Conservation (phyloP, 1,140 invertebrate genomes). For the Idris sp. region DNA sequence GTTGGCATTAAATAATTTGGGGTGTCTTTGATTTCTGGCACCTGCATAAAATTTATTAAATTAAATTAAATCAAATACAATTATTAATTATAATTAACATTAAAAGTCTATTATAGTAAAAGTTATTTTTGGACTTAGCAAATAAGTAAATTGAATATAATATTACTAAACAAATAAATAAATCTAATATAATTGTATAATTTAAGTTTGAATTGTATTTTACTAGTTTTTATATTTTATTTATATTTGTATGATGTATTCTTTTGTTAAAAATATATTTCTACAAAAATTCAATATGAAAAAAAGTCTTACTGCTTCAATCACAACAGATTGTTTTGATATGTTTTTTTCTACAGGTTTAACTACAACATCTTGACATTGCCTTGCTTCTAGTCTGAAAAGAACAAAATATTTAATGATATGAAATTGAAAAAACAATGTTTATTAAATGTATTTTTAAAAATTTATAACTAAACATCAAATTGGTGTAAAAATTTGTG, state of each 20-base stretch:
- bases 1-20: slow-evolving; percentile 74
- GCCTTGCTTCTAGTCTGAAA: slow-evolving; percentile 78
- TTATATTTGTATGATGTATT: too few species aligned
- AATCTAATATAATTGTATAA: too few species aligned
- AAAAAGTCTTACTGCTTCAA: slow-evolving; percentile 67
- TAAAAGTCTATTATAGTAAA: too few species aligned
- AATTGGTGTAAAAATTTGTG: too few species aligned
- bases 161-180: too few species aligned
- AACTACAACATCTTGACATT: slow-evolving; percentile 79
- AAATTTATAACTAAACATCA: slow-evolving; percentile 17
- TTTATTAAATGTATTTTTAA: too few species aligned
- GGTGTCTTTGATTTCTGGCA: slow-evolving; percentile 66
- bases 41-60: not conserved
- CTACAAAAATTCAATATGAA: not conserved
- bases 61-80: not conserved
- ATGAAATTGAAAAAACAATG: slow-evolving; percentile 1
- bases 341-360: slow-evolving; percentile 75
- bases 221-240: too few species aligned
- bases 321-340: slow-evolving; percentile 72
- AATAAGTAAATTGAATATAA: too few species aligned
- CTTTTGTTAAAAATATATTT: not conserved
- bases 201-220: too few species aligned
- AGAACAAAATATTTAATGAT: not conserved
- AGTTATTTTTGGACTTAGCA: too few species aligned
- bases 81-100: not conserved